Base-by-base conservation (phyloP, 2,113 vertebrate species). In the Mormoops blainvillei region DNA sequence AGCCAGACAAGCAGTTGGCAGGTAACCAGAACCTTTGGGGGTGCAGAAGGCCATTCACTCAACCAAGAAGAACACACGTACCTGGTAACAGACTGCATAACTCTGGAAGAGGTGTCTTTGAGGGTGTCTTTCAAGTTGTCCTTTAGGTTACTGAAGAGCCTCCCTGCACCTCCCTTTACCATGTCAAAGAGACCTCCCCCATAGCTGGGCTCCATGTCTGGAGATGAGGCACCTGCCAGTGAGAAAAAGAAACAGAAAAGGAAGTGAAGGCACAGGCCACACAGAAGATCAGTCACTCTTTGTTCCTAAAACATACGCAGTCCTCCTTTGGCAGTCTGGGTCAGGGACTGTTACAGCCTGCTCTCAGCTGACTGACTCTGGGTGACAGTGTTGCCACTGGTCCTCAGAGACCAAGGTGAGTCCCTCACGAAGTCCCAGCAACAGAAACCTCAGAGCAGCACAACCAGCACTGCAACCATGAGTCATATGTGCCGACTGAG, bases 81-180 rank as follows among this genome's bases (percentile, higher is more conserved):
- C 99, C 99, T 99, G 98, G 99, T 98, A 50, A 99, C 99, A 97
- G 99, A 99, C 56, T 99, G 99, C 99, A 99, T 99, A 95, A 99
- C 99, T 98, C 99, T 99, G 70, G 99, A 99, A 96, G 99, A 99
- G 2, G 99, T 99, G 97, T 99, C 99, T 89, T 99, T 99, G 96
- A 99, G 98, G 19, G 99, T 99, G 96, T 99, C 99, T 98, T 99
- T 99, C 97, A 99, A 97, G 99, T 99, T 99, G 98, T 99, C 99
- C 98, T 99, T 99, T 65, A 99, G 98, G 98, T 99, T 99, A 98
- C 99, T 99, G 98, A 99, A 99, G 94, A 99, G 99, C 94, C 99
- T 99, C 73, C 99, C 99, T 2, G 99, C 99, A 96, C 99, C 99
- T 96, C 99, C 99, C 97, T 99, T 99, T 88, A 99, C 99, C 99